phyloP scores from a whole-genome alignment of 2,888 invertebrate genomes.

The Acronicta leporina region DNA sequence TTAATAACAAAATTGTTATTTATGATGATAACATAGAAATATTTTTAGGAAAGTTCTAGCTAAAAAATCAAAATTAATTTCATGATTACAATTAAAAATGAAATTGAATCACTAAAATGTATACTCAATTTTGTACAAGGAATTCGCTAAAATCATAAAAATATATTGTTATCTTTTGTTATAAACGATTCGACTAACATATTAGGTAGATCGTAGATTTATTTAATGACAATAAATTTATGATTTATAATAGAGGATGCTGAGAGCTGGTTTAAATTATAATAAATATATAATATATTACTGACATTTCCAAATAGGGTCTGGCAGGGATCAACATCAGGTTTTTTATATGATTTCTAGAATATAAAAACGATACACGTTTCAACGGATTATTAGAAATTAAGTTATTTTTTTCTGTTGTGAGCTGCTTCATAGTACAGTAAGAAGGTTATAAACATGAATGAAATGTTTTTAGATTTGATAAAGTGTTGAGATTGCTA shows the following conservation, averaged over 20 bases:
- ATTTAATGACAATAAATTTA: slow-evolving; percentile 13
- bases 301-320: slow-evolving; percentile 1
- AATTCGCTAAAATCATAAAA: slow-evolving; percentile 18
- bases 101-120: not conserved
- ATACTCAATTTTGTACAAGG: slow-evolving; percentile 25
- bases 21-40: too few species aligned
- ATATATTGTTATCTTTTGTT: slow-evolving; percentile 20
- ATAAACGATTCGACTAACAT: slow-evolving; percentile 23
- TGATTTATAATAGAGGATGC: slow-evolving; percentile 35
- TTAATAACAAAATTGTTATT: too few species aligned
- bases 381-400: not conserved
- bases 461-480: too few species aligned
- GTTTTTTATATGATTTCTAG: not conserved
- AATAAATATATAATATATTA: slow-evolving; percentile 9
- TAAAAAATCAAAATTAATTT: too few species aligned
- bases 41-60: too few species aligned
- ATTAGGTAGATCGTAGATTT: not conserved
- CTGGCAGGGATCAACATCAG: not conserved
- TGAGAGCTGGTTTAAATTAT: slow-evolving; percentile 23
- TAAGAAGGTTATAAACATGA: too few species aligned
- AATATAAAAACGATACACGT: not conserved
- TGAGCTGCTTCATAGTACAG: too few species aligned
- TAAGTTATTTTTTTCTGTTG: too few species aligned
- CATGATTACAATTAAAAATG: not conserved
- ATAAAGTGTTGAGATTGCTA: too few species aligned